These are phyloP conservation scores for Caenorhabditis inopinata DNA, from an alignment of 1,140 invertebrate species.

Conservation along the genomic window DNA sequence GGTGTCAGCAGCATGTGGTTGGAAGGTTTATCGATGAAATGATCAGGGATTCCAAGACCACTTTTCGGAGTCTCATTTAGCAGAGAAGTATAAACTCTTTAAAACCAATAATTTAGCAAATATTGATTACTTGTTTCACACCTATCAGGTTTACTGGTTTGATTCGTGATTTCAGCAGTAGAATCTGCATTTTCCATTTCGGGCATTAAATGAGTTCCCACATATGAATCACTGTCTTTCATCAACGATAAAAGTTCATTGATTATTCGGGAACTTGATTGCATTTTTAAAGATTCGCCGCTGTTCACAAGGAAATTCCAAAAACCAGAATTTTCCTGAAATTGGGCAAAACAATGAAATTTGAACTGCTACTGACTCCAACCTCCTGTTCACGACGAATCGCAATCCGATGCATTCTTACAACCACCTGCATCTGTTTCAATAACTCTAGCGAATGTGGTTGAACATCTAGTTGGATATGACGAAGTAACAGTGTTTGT, in stretches of 20 bases:
- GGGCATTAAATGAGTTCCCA: not conserved
- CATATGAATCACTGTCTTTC: conserved; percentile 17
- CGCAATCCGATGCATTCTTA: not conserved
- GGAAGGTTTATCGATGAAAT: not conserved
- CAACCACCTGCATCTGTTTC: conserved; percentile 11
- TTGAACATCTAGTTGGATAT: conserved; percentile 7
- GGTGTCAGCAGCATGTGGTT: conserved; percentile 22
- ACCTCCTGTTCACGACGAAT: not conserved
- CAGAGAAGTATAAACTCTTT: not conserved
- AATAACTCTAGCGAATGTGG: not conserved
- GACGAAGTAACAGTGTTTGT: not conserved
- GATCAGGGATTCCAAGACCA: conserved; percentile 29
- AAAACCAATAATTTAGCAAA: not conserved
- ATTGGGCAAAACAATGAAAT: too few relatives aligned
- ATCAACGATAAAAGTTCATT: not conserved
- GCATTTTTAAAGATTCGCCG: not conserved
- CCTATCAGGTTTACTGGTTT: not conserved
- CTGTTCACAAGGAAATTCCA: not conserved
- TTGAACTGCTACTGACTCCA: not conserved
- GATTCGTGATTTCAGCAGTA: not conserved
- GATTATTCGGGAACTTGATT: not conserved
- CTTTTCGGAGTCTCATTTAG: conserved; percentile 36
- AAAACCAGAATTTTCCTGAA: not conserved
- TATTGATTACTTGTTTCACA: not conserved
- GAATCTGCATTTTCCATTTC: not conserved